Percentiles rank a stretch among this genome's conserved stretches.
Conservation (phyloP, 2,888 invertebrate genomes). For the Eledona agricola region DNA sequence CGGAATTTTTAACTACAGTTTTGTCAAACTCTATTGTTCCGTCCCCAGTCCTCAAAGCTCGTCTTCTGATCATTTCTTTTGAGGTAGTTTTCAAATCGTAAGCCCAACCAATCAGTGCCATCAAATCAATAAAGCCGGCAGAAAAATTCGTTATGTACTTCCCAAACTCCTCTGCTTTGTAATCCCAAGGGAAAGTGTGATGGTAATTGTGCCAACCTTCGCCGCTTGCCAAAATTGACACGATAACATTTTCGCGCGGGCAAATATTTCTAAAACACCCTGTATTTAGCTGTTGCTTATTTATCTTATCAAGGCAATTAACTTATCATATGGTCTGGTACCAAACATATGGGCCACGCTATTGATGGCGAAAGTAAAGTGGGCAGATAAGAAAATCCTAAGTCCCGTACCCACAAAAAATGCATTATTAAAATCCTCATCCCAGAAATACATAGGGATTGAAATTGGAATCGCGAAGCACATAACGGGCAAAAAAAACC, state of each 20-base stretch:
- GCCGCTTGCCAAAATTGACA: conserved; percentile 78
- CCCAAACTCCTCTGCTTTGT: conserved; percentile 89
- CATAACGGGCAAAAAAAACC: too few relatives aligned
- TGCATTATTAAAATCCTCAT: conserved; percentile 1
- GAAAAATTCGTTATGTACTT: conserved; percentile 54
- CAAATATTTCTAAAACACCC: conserved; percentile 9
- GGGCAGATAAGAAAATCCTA: conserved; percentile 2
- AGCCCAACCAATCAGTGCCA: conserved; percentile 73
- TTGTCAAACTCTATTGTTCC: too few relatives aligned
- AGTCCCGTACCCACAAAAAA: neutral
- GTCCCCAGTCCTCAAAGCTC: conserved; percentile 3
- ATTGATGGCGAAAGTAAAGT: conserved; percentile 9
- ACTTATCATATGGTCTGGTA: conserved; percentile 16
- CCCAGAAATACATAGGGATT: conserved; percentile 8
- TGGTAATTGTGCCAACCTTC: conserved; percentile 97
- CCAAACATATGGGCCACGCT: conserved; percentile 17
- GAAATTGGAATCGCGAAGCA: conserved; percentile 1
- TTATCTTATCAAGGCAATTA: neutral
- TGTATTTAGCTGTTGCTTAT: too few relatives aligned
- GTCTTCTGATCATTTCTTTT: conserved; percentile 28
- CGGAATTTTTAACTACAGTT: too few relatives aligned
- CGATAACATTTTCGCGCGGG: conserved; percentile 53
- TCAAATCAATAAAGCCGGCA: conserved; percentile 55
- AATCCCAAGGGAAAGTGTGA: conserved; percentile 93
- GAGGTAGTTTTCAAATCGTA: conserved; percentile 84